A percentile compares a stretch with the other conserved stretches of the same genome.
Conservation (phyloP, 2,113 vertebrate species). For the Sarotherodon lohbergeri region DNA sequence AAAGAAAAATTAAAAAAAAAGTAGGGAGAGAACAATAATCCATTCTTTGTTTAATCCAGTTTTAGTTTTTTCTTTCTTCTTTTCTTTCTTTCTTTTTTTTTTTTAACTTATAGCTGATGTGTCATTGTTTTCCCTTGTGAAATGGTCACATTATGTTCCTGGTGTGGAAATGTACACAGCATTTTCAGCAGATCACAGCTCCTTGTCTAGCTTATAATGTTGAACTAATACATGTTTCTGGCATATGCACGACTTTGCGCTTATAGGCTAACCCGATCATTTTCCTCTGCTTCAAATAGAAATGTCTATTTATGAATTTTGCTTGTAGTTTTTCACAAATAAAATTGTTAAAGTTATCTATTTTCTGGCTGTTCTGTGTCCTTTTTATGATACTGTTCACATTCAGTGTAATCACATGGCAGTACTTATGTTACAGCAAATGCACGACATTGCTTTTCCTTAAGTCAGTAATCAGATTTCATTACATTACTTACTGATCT, state of each 20-base stretch:
- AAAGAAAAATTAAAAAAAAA: neutral
- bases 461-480: neutral
- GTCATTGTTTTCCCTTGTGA: constrained; percentile 96
- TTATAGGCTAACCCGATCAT: constrained; percentile 95
- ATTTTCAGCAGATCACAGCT: constrained; percentile 93
- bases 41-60: constrained; percentile 62
- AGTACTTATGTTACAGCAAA: neutral
- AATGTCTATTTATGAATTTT: constrained; percentile 99
- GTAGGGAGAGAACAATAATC: constrained; percentile 76
- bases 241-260: constrained; percentile 99
- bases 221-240: constrained; percentile 96
- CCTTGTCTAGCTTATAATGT: constrained; percentile 98
- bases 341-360: constrained; percentile 97
- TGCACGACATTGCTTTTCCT: neutral
- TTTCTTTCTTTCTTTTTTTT: neutral
- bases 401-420: neutral
- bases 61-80: constrained; percentile 30
- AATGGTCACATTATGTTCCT: constrained; percentile 92
- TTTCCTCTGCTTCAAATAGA: constrained; percentile 98
- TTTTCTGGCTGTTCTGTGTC: constrained; percentile 27
- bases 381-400: neutral
- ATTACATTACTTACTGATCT: neutral
- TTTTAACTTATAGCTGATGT: constrained; percentile 84
- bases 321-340: constrained; percentile 99
- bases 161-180: constrained; percentile 92